Percentiles rank a stretch among this genome's conserved stretches.
These are phyloP conservation scores for Tinea trinotella DNA, from an alignment of 2,888 invertebrate genomes.

Conservation along the genomic window DNA sequence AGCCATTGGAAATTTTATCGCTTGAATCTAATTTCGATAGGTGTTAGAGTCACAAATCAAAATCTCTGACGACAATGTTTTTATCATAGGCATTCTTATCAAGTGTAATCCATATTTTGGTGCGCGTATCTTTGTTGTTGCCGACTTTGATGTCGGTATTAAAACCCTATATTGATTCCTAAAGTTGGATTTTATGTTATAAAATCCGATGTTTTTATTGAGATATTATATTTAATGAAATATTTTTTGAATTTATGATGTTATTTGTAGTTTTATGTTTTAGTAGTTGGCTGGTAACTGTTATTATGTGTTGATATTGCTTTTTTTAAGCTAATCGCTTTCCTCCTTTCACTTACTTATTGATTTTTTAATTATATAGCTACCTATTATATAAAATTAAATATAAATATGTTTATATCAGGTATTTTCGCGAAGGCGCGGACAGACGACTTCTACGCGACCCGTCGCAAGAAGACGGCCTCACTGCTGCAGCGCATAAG, in stretches of 20 bases:
- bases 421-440: too few species aligned
- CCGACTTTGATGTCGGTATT: constrained; percentile 6
- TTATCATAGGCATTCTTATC: background rate
- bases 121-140: constrained; percentile 7
- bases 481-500: too few species aligned
- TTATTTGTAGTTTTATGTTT: too few species aligned
- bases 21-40: background rate
- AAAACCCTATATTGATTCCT: background rate
- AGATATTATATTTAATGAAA: background rate
- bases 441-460: too few species aligned
- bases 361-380: too few species aligned
- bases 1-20: constrained; percentile 1
- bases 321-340: too few species aligned
- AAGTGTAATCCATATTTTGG: constrained; percentile 3
- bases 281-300: too few species aligned
- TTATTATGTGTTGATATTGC: too few species aligned
- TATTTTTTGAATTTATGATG: background rate
- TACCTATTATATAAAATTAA: too few species aligned
- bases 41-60: constrained; percentile 7
- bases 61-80: constrained; percentile 1
- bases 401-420: too few species aligned
- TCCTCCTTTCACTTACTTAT: too few species aligned
- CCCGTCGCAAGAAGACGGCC: too few species aligned
- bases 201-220: background rate
- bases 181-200: background rate